Base-by-base conservation (phyloP, 1,140 invertebrate species). In the Prorops nasuta region DNA sequence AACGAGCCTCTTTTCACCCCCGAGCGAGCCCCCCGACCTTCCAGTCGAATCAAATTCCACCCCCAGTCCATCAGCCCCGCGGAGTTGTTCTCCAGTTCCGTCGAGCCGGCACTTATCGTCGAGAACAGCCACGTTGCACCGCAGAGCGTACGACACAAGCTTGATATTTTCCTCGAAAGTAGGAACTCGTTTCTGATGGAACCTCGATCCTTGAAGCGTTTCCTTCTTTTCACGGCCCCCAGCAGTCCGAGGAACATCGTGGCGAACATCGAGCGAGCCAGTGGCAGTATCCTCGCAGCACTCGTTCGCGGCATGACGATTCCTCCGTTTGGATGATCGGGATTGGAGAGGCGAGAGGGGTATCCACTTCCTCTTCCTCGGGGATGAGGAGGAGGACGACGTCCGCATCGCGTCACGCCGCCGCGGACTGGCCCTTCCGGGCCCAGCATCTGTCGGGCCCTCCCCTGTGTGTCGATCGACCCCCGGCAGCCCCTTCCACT, bases 361-460 rank as follows among this genome's bases (percentile, higher is more conserved):
- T 56, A 48, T 60, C 54, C 45, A 51, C 55, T 61, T 63, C 56
- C 60, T 66, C 61, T 65, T 71, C 60, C 55, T 66, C 62, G 54
- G 44, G 47, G 51, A 53, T 44, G 49, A n/a, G 22, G 67, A 65
- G 69, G 64, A 64, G 62, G 64, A 63, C 66, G 72, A 70, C 67
- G 65, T 73, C 71, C 70, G 74, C 74, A 76, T 76, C 70, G 74
- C 74, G 74, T 76, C 72, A 76, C 74, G 72, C 71, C 74, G 63
- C 72, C 71, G 71, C 72, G 64, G 65, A 55, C 63, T 66, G 63
- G 65, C 65, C 66, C 63, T 69, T 50, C 63, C 64, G 70, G 66
- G 64, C 66, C 68, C 66, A 65, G 69, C 74, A 74, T 74, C 70
- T 72, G 71, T 72, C 56, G 67, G 55, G 59, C 54, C 67, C 69